Base-by-base conservation (phyloP, 2,113 vertebrate species). In the Urocitellus parryii region DNA sequence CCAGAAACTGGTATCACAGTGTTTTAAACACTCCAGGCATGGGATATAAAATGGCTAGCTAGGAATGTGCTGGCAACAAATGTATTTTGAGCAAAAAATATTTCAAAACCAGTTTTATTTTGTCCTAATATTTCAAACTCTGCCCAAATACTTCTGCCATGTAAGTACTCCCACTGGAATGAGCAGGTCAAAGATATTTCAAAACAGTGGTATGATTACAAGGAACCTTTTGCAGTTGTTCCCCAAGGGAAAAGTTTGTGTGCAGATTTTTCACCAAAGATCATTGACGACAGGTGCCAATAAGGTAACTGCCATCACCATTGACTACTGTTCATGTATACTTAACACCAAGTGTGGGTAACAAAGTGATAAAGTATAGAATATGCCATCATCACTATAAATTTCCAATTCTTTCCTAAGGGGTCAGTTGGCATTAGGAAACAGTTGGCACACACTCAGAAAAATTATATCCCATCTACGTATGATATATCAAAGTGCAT, bases 11-110 rank as follows among this genome's bases (percentile, higher is more conserved):
- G 13, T 48, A 42, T 48, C 63, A 76, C 4, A 34, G 14, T n/a
- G 11, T 73, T 93, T 83, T 76, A 83, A 96, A 63, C 20, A 58
- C 13, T 34, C n/a, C 51, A 68, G 25, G 5, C 34, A 34, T 20
- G 3, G 29, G 2, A 67, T 79, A 18, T 48, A 84, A 90, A 78
- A 92, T 45, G n/a, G 37, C 61, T 45, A 77, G 76, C 70, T 48
- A 89, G 20, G 16, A 92, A 24, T 88, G 53, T 89, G 25, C 68
- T 96, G 24, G 39, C 8, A 93, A 95, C 39, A 93, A 94, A 92
- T 67, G 25, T 74, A 51, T 92, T 96, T 85, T 94, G 73, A 90
- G 74, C 18, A 94, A 92, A 82, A 94, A 14, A 48, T 12, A 65
- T 95, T 91, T 95, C 68, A 79, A 90, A 94, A 58, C 12, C 25